Conservation (phyloP, 2,113 vertebrate species). For the Picathartes gymnocephalus region DNA sequence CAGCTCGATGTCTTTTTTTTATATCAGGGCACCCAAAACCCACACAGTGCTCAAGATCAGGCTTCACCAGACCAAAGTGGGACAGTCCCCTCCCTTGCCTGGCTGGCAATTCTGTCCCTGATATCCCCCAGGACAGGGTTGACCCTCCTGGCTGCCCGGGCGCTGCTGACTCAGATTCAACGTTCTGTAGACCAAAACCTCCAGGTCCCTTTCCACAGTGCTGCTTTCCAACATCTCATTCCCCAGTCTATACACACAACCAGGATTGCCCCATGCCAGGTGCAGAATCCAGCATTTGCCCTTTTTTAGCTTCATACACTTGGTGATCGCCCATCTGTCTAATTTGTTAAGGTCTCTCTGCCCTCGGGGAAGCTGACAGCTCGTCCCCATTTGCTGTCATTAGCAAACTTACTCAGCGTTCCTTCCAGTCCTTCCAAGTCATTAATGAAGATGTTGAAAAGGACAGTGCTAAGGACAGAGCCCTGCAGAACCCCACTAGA, state of each 20-base stretch:
- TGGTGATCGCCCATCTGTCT: neutral
- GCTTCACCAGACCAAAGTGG: neutral
- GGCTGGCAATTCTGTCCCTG: accelerated
- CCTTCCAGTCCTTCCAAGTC: neutral
- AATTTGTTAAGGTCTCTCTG: neutral
- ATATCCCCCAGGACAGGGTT: accelerated
- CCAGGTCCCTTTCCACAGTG: accelerated
- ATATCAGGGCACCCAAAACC: neutral
- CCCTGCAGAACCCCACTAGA: neutral
- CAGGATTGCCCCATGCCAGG: neutral
- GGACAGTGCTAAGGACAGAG: neutral
- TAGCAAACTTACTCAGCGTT: neutral
- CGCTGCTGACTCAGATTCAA: accelerated
- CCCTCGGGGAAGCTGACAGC: too few species aligned
- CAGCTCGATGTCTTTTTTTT: neutral
- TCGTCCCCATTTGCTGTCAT: neutral
- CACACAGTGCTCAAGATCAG: neutral
- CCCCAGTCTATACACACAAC: neutral
- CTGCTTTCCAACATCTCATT: neutral
- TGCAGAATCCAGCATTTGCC: neutral
- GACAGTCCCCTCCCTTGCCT: neutral
- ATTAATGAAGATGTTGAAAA: neutral
- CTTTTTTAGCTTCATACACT: neutral
- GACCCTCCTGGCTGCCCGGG: neutral
- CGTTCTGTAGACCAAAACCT: accelerated